phyloP scores from a whole-genome alignment of 1,140 invertebrate genomes.

The Drosophila grimshawi region DNA sequence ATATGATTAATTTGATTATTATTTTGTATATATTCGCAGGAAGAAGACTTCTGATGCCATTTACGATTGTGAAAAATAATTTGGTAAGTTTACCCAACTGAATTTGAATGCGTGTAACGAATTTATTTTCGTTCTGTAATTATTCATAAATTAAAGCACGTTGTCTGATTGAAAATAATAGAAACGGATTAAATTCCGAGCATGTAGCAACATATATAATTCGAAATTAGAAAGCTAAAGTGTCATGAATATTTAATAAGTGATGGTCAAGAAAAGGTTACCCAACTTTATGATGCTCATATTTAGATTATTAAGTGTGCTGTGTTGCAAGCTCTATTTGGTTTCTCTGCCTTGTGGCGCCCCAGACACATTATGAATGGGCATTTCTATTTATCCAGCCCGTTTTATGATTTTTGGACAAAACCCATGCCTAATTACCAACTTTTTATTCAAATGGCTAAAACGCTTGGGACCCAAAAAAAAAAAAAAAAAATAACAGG shows the following conservation, averaged over 20 bases:
- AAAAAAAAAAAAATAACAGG: conserved; percentile 12
- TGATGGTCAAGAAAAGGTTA: neutral
- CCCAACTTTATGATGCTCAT: no score
- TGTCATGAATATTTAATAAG: conserved; percentile 32
- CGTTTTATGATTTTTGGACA: conserved; percentile 48
- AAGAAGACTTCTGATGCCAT: conserved; percentile 19
- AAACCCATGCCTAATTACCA: conserved; percentile 53
- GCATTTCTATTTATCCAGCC: conserved; percentile 34
- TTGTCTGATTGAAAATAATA: conserved; percentile 24
- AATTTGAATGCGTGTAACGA: conserved; percentile 52
- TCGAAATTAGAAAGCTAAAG: conserved; percentile 43
- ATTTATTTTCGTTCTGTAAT: conserved; percentile 24
- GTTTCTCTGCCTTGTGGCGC: neutral
- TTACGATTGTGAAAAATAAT: conserved; percentile 14
- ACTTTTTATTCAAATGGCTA: conserved; percentile 59
- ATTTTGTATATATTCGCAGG: no score
- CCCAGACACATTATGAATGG: conserved; percentile 12
- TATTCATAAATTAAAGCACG: conserved; percentile 41
- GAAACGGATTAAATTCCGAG: conserved; percentile 27
- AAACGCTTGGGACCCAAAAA: conserved; percentile 19
- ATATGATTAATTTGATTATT: neutral
- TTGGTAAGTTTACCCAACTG: conserved; percentile 11
- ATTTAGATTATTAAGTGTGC: neutral
- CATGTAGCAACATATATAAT: conserved; percentile 42
- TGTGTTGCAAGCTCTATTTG: neutral